phyloP scores from a whole-genome alignment of 2,797 vertebrate species.

The Melanogrammus aeglefinus region DNA sequence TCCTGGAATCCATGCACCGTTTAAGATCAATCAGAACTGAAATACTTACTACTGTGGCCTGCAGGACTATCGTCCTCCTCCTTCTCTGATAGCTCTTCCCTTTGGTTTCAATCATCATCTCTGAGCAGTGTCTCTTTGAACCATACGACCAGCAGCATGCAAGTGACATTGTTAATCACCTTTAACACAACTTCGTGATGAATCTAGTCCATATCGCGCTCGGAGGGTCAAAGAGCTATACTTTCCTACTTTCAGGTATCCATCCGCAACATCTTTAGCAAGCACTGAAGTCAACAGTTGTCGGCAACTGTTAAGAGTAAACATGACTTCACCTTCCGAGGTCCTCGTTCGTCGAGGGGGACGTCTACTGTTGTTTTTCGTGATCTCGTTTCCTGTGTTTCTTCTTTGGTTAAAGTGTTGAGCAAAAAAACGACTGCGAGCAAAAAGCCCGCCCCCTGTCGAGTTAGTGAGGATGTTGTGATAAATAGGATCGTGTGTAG shows the following conservation, averaged over 20 bases:
- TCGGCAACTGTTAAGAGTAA: constrained; percentile 23
- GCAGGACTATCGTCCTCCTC: constrained; percentile 9
- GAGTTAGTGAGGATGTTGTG: neutral
- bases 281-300: constrained; percentile 18
- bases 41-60: constrained; percentile 39
- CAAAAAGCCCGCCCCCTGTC: neutral
- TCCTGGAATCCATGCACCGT: neutral
- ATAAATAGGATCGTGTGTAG: neutral
- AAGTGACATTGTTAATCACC: constrained; percentile 14
- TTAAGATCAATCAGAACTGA: neutral
- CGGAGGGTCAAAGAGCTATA: constrained; percentile 2
- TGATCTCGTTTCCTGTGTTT: constrained; percentile 52
- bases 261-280: constrained; percentile 15
- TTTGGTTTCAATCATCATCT: constrained; percentile 16
- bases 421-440: neutral
- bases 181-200: neutral
- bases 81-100: too few relatives aligned
- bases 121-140: constrained; percentile 42
- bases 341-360: constrained; percentile 26
- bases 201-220: neutral
- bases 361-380: constrained; percentile 9
- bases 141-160: neutral
- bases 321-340: constrained; percentile 33
- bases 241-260: neutral
- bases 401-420: constrained; percentile 28